Base-by-base conservation (phyloP, 2,797 vertebrate genomes). In the Myotis findleyi region DNA sequence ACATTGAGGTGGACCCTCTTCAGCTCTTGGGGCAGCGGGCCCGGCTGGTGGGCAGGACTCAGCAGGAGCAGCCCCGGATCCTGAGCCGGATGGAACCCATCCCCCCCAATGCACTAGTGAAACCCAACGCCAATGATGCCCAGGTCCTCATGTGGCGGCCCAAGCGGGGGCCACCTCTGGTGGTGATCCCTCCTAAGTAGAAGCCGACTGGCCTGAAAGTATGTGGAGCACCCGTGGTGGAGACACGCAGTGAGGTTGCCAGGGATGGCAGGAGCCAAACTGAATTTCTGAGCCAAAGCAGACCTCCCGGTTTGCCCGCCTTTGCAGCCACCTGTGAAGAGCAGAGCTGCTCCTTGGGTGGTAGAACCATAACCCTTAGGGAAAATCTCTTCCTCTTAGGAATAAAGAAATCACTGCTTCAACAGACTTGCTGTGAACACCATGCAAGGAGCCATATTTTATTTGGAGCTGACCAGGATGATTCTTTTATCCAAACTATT, bases 91-190 rank as follows among this genome's bases (percentile, higher is more conserved):
- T 99, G 99, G 99, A 99, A 95, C 99, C 99, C 95, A 99, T 99
- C 89, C 99, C 99, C 17, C 98, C 98, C 4, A 99, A 99, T 0
- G 99, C 99, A 97, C 99, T 99, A 98, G 99, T 99, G 97, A 99
- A 99, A 97, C 99, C 99, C 93, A 99, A 99, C 0, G 99, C 99
- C 98, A 99, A 99, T 3, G 99, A 99, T 21, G 99, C 99, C 98
- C 99, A 99, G 98, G 99, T 99, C 96, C 98, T 99, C 97, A 99
- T 99, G 99, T 99, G 99, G 99, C 99, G 99, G 95, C 99, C 99
- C 33, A 99, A 99, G 97, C 98, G 99, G 96, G 99, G 99, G 17
- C 98, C 98, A 23, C 99, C 99, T 1, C 98, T 99, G 72, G 99
- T 99, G 0, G 99, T 99, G 87, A 99, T 99, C 97, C 99, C 99